Base-by-base conservation (phyloP, 2,888 invertebrate genomes). In the Drosophila borealis region DNA sequence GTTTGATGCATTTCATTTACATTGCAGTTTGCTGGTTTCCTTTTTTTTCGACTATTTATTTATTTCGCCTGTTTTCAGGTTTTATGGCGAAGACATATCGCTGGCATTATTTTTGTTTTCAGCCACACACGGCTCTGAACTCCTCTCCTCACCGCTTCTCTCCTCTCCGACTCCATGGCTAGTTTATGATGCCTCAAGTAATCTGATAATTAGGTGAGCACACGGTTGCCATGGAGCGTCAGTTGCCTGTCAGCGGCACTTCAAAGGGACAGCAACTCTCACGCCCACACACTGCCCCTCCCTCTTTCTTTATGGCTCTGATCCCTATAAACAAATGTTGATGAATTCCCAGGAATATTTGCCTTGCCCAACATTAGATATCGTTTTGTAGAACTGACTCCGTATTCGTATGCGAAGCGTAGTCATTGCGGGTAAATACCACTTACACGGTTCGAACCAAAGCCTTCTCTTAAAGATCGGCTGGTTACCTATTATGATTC, bases 141-240 rank as follows among this genome's bases (percentile, higher is more conserved):
- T 14, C n/a, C 21, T 5, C 10, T 29, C 6, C n/a, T 8, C n/a
- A 25, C 14, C 37, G 19, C 34, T 9, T 36, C 42, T 8, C n/a
- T 39, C 14, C 37, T 29, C 34, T 9, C 39, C 42, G 21, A 13
- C 45, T 39, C n/a, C 36, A 13, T 5, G 49, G 29, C 50, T 51
- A 36, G 45, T 88, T 85, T 89, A 89, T 78, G 85, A 78, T 81
- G 78, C 86, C 78, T 89, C 72, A 75, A 85, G 88, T 81, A 74
- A 82, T 88, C 89, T 85, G 85, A 85, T 89, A 85, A 85, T 85
- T 89, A 88, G 85, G 83, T 85, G 88, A 88, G 70, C 89, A 77
- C 85, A 67, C 88, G 79, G 73, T 86, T 77, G 74, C 64, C 74
- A 80, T 69, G 69, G 81, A 71, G 66, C 62, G 17, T 36, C 29